phyloP scores from a whole-genome alignment of 1,140 invertebrate species.

The Bombus breviceps region DNA sequence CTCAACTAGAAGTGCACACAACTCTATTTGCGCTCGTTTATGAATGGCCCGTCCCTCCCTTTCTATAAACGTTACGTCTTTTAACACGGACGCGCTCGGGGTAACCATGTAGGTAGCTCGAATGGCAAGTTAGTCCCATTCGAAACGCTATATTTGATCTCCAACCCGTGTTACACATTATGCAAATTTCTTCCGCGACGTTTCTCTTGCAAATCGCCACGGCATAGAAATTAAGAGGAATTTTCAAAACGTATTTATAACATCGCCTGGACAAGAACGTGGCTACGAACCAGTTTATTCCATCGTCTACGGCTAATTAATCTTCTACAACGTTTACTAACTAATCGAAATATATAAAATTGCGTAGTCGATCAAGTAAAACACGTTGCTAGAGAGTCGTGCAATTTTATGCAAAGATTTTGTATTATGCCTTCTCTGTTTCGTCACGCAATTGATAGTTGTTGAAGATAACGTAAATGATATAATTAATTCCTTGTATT shows the following conservation, averaged over 20 bases:
- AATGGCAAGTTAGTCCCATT: not conserved
- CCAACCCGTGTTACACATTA: not conserved
- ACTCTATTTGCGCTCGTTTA: constrained; percentile 6
- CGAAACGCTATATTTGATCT: constrained; percentile 1
- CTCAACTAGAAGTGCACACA: constrained; percentile 9
- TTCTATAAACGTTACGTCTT: not conserved
- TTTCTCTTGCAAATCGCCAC: not conserved
- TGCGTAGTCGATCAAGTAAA: rapidly evolving
- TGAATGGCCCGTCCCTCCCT: constrained; percentile 15
- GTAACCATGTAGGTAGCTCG: not conserved
- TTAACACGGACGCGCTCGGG: not conserved
- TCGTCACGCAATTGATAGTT: rapidly evolving
- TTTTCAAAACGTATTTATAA: too few relatives aligned
- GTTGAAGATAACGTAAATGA: rapidly evolving
- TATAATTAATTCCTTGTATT: too few relatives aligned
- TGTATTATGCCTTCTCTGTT: too few relatives aligned
- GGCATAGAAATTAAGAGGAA: not conserved
- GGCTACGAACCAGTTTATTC: too few relatives aligned
- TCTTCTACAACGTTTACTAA: too few relatives aligned
- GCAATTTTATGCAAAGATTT: too few relatives aligned
- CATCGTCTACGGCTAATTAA: rapidly evolving
- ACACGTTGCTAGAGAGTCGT: too few relatives aligned
- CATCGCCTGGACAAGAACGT: too few relatives aligned
- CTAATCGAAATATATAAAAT: too few relatives aligned
- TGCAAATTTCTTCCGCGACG: not conserved